Evolutionary conservation across 2,797 vertebrate species (phyloP).

Genomic region (Odontamblyopus lacepedii): DNA sequence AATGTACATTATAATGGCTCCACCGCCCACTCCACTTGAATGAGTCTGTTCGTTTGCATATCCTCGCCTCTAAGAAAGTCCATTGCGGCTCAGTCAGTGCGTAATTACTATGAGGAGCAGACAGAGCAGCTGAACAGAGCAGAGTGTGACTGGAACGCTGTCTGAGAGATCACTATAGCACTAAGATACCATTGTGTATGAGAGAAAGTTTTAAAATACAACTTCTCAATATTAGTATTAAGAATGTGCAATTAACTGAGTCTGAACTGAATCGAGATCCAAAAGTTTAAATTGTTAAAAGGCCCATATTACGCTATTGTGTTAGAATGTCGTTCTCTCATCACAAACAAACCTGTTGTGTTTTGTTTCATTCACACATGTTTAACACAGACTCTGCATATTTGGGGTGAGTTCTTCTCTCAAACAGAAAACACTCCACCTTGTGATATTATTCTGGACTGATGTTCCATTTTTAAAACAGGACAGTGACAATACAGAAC

Average conservation of each 20-base stretch:
- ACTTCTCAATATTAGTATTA: background rate
- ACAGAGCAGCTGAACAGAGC: conserved; percentile 31
- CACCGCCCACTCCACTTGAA: conserved; percentile 10
- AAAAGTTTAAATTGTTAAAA: background rate
- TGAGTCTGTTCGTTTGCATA: conserved; percentile 16
- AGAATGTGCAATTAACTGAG: background rate
- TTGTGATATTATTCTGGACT: no score
- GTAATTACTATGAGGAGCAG: conserved; percentile 53
- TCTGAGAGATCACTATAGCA: background rate
- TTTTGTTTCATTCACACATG: no score
- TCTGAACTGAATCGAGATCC: no score
- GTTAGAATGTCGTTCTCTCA: no score
- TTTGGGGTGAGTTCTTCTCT: no score
- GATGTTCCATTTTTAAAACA: no score
- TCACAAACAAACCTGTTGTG: no score
- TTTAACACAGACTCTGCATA: no score
- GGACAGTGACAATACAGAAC: no score
- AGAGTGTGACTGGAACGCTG: conserved; percentile 23
- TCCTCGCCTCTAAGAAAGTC: background rate
- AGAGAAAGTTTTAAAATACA: background rate
- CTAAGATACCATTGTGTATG: no score
- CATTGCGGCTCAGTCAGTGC: conserved; percentile 33
- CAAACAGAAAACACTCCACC: no score
- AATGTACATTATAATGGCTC: conserved; percentile 2
- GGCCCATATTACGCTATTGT: no score